Evolutionary conservation across 2,113 vertebrate genomes (phyloP).

Genomic region (Nycticebus coucang): DNA sequence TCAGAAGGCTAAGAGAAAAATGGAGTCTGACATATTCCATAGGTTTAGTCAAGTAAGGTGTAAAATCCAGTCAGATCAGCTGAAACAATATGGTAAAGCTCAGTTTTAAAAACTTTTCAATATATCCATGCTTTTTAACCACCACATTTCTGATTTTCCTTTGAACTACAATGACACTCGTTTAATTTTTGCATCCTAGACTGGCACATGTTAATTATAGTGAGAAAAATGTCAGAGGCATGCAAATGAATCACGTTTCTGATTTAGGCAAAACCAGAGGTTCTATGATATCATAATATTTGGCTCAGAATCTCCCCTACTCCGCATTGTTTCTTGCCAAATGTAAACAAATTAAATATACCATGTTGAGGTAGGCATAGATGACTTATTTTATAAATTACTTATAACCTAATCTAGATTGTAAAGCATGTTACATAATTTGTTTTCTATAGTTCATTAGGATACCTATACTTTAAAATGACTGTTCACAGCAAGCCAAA

Average conservation of each 20-base stretch:
- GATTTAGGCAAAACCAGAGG: neutral
- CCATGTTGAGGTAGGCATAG: neutral
- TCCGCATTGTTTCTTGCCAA: neutral
- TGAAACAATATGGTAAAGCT: neutral
- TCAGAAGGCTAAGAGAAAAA: neutral
- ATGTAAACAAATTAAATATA: neutral
- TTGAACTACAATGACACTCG: neutral
- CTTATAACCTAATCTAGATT: neutral
- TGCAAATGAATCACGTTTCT: constrained; percentile 30
- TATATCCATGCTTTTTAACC: neutral
- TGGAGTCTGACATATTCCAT: neutral
- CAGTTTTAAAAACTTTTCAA: neutral
- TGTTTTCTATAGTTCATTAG: neutral
- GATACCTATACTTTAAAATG: neutral
- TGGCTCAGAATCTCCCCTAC: neutral
- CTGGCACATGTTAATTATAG: neutral
- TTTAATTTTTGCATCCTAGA: constrained; percentile 2
- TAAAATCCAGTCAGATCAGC: neutral
- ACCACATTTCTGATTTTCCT: neutral
- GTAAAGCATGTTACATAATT: neutral
- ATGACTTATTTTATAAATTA: constrained; percentile 44
- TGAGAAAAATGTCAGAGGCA: constrained; percentile 14
- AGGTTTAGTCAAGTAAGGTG: neutral
- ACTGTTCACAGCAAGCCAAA: neutral
- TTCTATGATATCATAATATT: neutral